These are phyloP conservation scores for Calliphora vomitoria DNA, from an alignment of 2,888 invertebrate species.

Conservation along the genomic window DNA sequence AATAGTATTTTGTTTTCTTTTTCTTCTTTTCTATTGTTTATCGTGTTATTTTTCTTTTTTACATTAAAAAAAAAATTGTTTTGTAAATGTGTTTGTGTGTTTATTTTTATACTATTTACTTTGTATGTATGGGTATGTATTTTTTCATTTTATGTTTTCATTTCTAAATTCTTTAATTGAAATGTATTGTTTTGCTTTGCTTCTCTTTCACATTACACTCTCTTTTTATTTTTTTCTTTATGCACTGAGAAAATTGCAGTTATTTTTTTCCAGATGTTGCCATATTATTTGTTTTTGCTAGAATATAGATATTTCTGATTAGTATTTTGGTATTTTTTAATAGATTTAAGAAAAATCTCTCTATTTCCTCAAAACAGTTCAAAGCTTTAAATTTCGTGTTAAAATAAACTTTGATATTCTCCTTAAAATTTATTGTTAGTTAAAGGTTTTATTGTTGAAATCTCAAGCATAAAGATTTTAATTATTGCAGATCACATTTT, in stretches of 20 bases:
- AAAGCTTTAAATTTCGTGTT: background rate
- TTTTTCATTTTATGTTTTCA: conserved; percentile 58
- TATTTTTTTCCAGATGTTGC: conserved; percentile 38
- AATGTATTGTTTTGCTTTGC: conserved; percentile 3
- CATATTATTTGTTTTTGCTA: conserved; percentile 22
- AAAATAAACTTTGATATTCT: too few species aligned
- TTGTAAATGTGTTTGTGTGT: conserved; percentile 35
- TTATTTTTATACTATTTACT: conserved; percentile 46
- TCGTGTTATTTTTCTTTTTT: conserved; percentile 7
- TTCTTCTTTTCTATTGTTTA: conserved; percentile 38
- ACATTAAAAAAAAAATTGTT: background rate
- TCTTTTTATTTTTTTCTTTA: conserved; percentile 27
- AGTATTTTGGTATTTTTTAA: background rate
- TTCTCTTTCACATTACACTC: background rate
- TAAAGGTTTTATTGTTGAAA: too few species aligned
- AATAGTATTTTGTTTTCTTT: conserved; percentile 19
- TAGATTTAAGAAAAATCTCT: background rate
- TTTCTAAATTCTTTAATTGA: conserved; percentile 45
- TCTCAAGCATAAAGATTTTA: too few species aligned
- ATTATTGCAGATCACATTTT: too few species aligned
- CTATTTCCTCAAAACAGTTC: background rate
- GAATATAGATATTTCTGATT: background rate
- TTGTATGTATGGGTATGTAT: conserved; percentile 23
- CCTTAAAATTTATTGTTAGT: too few species aligned
- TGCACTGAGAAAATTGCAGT: conserved; percentile 57